Base-by-base conservation (phyloP, 2,888 invertebrate genomes). In the Quadroppia sp. region DNA sequence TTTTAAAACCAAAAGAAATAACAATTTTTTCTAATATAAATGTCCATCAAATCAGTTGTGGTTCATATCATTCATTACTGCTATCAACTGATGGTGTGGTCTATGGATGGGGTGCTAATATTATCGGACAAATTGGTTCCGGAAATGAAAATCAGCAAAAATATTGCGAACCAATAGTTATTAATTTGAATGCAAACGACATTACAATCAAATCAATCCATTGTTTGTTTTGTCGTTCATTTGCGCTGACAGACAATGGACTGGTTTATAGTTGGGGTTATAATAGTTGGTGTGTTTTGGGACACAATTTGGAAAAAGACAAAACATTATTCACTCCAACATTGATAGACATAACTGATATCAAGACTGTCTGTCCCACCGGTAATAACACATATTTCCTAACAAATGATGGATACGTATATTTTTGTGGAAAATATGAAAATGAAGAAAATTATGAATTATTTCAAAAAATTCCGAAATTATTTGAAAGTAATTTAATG, bases 401-500 rank as follows among this genome's bases (percentile, higher is more conserved):
- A 23, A 23, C 25, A 53, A 25, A 53, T 25, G 53, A 53, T 9
- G 25, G 53, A 50, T n/a, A 1, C 1, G 25, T 53, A 7, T 53
- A 25, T 53, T 53, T 53, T 53, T 53, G 53, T 25, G 53, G 25
- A 25, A 1, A 25, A 2, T 25, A 25, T 25, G 53, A 23, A 25
- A 23, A 25, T 25, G 25, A 25, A 6, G 25, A 25, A 13, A 25
- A 53, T 25, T 1, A 2, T 7, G 20, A 36, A 11, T 36, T 4
- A 4, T 36, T 36, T 36, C 36, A 53, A 53, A 53, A 53, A 17
- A 9, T 4, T 13, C 53, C 53, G n/a, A 53, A 53, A 53, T 9
- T 53, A 53, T 2, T 53, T 13, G 25, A 53, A 53, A 23, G 23
- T 92, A 13, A 53, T 15, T 3, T 17, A 45, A 17, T 23, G 23